Evolutionary conservation across 2,113 vertebrate genomes (phyloP), one percentile per base, ranked within the genome.

Genomic region (Tinamus guttatus): DNA sequence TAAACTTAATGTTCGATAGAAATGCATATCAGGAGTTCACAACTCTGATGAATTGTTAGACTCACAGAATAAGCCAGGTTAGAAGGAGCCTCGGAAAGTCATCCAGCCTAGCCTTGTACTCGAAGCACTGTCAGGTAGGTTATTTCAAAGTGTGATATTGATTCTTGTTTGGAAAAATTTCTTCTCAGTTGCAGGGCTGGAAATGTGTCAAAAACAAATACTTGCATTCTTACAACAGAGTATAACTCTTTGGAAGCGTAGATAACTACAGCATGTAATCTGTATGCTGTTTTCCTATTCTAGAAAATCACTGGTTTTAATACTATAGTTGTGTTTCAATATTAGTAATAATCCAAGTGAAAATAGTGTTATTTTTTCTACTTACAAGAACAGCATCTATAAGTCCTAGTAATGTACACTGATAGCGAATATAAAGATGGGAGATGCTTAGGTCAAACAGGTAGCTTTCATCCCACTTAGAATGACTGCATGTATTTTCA

Each of bases 111-210:
- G 41, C 56, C 76, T 86, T 78, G 19, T n/a, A 30, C 36, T 94
- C 73, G 60, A 45, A 83, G 73, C 41, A 59, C 27, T 38, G 34
- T 84, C 69, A 47, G 25, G 3, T 71, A 40, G 59, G 12, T 75
- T 88, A 81, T 86, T 94, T 91, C 71, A 43, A 85, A 81, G n/a
- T 88, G 81, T 52, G 38, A 60, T 75, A 68, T 7, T 81, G 71
- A 52, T 51, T 78, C 19, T 21, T 1, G 1, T 87, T 89, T 80
- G 25, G 45, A 78, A 88, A 89, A 13, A 68, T n/a, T 84, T 49
- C 3, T 45, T 94, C 90, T 89, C 32, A 78, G 8, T 32, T 60
- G 22, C 76, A 70, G 76, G 63, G 16, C 54, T 93, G 78, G 76
- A 89, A 80, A 70, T 8, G 16, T 1, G 1, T 93, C 71, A 81